Conservation (phyloP, 2,113 vertebrate genomes). For the Copsychus sechellarum region DNA sequence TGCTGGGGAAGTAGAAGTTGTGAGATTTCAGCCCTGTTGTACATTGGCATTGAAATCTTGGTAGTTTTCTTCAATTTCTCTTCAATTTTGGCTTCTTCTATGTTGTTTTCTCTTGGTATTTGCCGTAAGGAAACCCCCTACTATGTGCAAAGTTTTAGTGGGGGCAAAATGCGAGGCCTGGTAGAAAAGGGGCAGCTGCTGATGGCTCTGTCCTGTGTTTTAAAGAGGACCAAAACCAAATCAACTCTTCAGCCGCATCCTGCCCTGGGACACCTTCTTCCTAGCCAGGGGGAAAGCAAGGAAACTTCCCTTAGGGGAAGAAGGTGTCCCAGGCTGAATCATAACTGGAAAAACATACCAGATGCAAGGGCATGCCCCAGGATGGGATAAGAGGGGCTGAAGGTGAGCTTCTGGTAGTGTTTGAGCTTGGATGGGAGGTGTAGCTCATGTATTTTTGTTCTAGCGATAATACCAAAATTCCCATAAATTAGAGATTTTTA, state of each 20-base stretch:
- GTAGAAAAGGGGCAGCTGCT: background rate
- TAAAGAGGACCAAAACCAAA: background rate
- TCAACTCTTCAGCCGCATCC: background rate
- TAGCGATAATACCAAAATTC: background rate
- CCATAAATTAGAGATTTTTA: background rate
- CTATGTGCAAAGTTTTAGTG: background rate
- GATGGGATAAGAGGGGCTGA: background rate
- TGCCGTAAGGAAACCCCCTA: background rate
- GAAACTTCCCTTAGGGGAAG: background rate
- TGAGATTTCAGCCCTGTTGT: background rate
- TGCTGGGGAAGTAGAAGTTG: background rate
- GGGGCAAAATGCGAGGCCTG: accelerated
- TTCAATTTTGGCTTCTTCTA: accelerated
- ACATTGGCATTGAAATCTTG: background rate
- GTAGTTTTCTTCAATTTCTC: background rate
- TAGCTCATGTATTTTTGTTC: background rate
- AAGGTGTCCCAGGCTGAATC: background rate
- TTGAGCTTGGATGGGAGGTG: background rate
- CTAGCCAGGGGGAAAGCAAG: background rate
- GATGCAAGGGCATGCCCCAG: background rate
- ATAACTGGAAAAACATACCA: background rate
- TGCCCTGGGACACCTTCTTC: background rate
- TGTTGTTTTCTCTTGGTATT: background rate
- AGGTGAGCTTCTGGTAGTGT: background rate
- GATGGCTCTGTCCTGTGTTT: background rate